Evolutionary conservation across 2,797 vertebrate species (phyloP), one percentile per base, ranked within the genome.

Genomic region (Lagodon rhomboides): DNA sequence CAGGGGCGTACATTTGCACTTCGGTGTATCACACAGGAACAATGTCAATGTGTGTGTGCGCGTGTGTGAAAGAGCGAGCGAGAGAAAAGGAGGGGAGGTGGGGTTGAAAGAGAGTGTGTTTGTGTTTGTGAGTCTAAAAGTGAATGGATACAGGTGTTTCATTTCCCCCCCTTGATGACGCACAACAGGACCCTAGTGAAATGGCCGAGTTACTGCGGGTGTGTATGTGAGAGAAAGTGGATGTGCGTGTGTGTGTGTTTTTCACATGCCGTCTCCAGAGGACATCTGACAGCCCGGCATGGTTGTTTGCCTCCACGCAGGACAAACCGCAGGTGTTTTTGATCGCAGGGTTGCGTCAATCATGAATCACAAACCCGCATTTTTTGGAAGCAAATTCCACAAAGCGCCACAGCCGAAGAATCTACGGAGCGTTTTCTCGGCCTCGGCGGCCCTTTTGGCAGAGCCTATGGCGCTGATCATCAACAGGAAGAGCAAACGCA

Each of bases 111-210:
- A 58, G 55, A 49, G 53, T 22, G 53, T 22, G 54, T 17, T 34
- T 5, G 43, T 76, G 62, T 79, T 68, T 80, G 66, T 85, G 77
- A 59, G 43, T 73, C 18, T 76, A 22, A 47, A 73, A 69, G 69
- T 72, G 69, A 79, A 82, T 46, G 54, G 77, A 80, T 85, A 79
- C 77, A 85, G 73, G 79, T 83, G 88, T 87, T 61, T 75, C 44
- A 34, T 75, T 75, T 49, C 70, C 64, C 56, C 56, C 73, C 70
- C 85, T 75, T 73, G 83, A 90, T 93, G 92, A 93, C 85, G 80
- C 90, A 92, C 85, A 59, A 63, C 22, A 65, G 59, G 82, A 85
- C 85, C 86, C 87, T 46, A 27, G 89, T 87, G 91, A 83, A 80
- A 87, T 67, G 64, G 34, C 23, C 0, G 1, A 67, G 71, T 60